Conservation (phyloP, 2,113 vertebrate species). For the Acrocephalus kingi region DNA sequence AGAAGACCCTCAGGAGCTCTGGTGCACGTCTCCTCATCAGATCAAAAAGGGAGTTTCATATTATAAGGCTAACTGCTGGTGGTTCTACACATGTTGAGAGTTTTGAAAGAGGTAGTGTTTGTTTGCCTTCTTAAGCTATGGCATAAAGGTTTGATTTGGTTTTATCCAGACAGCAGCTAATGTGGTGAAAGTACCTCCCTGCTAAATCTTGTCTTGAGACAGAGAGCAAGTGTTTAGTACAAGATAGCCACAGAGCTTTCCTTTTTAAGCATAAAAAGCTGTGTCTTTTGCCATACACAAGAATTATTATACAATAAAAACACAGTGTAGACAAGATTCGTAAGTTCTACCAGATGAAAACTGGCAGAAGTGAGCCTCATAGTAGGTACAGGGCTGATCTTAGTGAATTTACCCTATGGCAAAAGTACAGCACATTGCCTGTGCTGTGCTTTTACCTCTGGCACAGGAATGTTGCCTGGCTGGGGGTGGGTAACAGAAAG, state of each 20-base stretch:
- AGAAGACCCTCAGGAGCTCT: background rate
- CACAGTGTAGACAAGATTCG: background rate
- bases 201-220: background rate
- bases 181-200: background rate
- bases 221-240: background rate
- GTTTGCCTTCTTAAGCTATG: background rate
- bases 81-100: accelerated
- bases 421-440: background rate
- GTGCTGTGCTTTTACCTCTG: background rate
- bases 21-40: background rate
- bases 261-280: background rate
- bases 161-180: background rate
- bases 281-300: background rate
- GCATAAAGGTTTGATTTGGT: background rate
- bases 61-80: background rate
- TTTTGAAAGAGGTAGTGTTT: background rate
- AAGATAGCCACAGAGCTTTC: background rate
- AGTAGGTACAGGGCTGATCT: background rate
- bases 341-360: background rate
- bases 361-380: background rate
- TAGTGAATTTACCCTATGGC: background rate
- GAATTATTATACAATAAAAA: background rate
- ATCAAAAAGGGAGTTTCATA: background rate
- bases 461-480: background rate
- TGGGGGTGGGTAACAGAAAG: background rate